phyloP scores from a whole-genome alignment of 2,888 invertebrate species.

The Omphaloscelis lunosa region DNA sequence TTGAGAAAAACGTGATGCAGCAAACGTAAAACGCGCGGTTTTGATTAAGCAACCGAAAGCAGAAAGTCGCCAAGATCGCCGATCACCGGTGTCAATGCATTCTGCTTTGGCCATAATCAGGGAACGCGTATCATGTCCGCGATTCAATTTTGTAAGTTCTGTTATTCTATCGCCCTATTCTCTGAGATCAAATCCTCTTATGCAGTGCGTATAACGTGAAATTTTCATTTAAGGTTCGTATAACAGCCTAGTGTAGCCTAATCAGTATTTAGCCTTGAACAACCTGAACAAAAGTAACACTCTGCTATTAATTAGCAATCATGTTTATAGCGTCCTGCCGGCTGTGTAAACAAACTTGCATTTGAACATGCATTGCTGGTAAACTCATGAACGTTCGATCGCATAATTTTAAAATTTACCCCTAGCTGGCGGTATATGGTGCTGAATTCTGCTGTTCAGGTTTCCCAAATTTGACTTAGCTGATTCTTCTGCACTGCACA shows the following conservation, averaged over 20 bases:
- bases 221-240: background rate
- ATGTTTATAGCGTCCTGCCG: background rate
- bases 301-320: background rate
- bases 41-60: too few relatives aligned
- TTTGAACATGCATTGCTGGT: background rate
- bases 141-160: background rate
- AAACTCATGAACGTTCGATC: background rate
- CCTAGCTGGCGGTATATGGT: background rate
- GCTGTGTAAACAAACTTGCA: conserved; percentile 3
- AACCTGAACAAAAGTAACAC: background rate
- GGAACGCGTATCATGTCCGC: background rate
- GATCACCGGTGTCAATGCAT: background rate
- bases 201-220: too few relatives aligned
- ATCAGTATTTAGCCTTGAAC: background rate
- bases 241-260: background rate
- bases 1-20: background rate
- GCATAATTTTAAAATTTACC: background rate
- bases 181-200: background rate
- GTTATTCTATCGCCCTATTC: background rate
- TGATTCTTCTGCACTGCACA: background rate
- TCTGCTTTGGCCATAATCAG: too few relatives aligned
- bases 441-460: background rate
- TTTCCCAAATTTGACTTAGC: background rate
- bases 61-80: background rate
- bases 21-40: background rate